Conservation (phyloP, 2,113 vertebrate species). For the Saccopteryx bilineata region DNA sequence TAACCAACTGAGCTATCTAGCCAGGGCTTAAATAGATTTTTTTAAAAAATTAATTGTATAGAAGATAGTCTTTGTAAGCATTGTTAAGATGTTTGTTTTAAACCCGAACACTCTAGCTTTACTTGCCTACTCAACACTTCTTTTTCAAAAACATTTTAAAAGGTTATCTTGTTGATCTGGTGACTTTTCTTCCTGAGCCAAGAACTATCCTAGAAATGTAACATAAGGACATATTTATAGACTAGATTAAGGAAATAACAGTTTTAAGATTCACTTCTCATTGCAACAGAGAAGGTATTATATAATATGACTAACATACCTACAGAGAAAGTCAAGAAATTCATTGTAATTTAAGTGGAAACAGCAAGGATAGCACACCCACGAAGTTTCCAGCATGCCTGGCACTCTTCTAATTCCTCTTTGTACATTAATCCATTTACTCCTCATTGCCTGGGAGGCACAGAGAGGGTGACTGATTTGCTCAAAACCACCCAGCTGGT, state of each 20-base stretch:
- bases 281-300: neutral
- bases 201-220: neutral
- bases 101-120: neutral
- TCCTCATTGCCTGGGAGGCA: neutral
- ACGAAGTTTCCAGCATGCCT: too few relatives aligned
- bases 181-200: neutral
- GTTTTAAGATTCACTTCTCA: neutral
- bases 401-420: neutral
- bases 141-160: neutral
- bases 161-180: neutral
- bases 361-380: fast-evolving
- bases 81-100: neutral
- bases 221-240: neutral
- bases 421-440: fast-evolving
- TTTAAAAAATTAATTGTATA: neutral
- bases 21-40: neutral
- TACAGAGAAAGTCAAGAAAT: neutral
- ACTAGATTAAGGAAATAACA: neutral
- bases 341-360: neutral
- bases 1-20: too few relatives aligned
- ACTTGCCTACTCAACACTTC: neutral
- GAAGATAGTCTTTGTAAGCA: neutral
- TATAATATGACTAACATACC: neutral
- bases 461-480: neutral
- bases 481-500: neutral